Evolutionary conservation across 2,888 invertebrate species (phyloP), one percentile per base, ranked within the genome.

Genomic region (Leptopilina drosophilae): DNA sequence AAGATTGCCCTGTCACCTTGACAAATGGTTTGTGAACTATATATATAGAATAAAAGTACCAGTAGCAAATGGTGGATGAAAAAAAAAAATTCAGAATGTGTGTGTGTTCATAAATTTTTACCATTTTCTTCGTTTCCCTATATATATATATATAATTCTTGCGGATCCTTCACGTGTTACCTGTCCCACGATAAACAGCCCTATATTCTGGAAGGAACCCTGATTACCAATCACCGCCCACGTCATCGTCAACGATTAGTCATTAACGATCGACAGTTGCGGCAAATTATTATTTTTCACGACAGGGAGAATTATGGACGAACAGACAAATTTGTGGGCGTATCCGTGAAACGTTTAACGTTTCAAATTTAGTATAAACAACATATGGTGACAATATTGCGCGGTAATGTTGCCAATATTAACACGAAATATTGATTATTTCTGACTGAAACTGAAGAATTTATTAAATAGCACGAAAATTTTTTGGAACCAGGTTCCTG

Each of bases 1-100:
- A 87, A 88, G 87, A 90, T 89, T 88, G 87, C 87, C 88, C 87
- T 90, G 90, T 90, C 90, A 90, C 88, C 87, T 88, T 91, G 90
- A 91, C 89, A 90, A 90, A 91, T 91, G 89, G 85, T 89, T 87
- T 83, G 85, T 86, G 85, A 88, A 83, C 82, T 83, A 49, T 49
- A 85, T 86, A 88, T 33, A 33, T 33, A 33, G 33, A 33, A 33
- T 33, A 33, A 33, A 33, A 85, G 86, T 86, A 84, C 84, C 84
- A 83, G 82, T 78, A 83, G 82, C 77, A 81, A 62, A 73, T 73
- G 73, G 20, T 62, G 69, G 80, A 82, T 81, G 83, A 77, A 62
- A 49, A 49, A 49, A 49, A 49, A 11, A 67, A 49, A 69, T n/a
- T 14, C 46, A 79, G 77, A 69, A 53, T 62, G 62, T 64, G 33